Evolutionary conservation across 2,113 vertebrate genomes (phyloP), one percentile per base, ranked within the genome.

Genomic region (Myrmecophaga tridactyla): DNA sequence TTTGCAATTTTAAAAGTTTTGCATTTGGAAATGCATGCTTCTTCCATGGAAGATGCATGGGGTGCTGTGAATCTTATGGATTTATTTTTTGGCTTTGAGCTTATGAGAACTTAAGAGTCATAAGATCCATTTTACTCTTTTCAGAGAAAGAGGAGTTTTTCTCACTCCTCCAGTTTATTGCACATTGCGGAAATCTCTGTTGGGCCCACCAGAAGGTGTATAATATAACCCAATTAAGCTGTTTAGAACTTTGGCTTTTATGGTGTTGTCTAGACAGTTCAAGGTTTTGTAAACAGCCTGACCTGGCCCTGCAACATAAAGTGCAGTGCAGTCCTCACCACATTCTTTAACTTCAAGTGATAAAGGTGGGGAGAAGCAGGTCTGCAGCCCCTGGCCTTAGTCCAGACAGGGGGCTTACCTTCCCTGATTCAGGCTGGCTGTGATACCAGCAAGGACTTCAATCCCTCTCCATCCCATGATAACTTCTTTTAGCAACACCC

Each of bases 221-320:
- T 98, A 99, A 99, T 99, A 99, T 99, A 99, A 99, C 99, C 99
- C 98, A 99, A 99, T 99, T 99, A 99, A 99, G 98, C 98, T 98
- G 98, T 99, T 99, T 99, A 99, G 99, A 99, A 98, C 99, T 99
- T 97, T 97, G 94, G 94, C 96, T 99, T 99, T 99, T 99, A 99
- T 99, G 99, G 98, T 99, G 98, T 99, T 99, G 99, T 99, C 99
- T 99, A 99, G 99, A 99, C 99, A 99, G 99, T 99, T 99, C 99
- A 99, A 99, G 99, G 99, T 99, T 99, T 99, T 99, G 99, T 99
- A 99, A 99, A 99, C 99, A 99, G 98, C 98, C 98, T 97, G 96
- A 98, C 97, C 98, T 98, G 98, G 98, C 98, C 99, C 98, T 97
- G 98, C 98, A 98, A 97, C 98, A 98, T 96, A 98, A 98, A 98